These are phyloP conservation scores for Scaptomyza caliginosa DNA, from an alignment of 2,888 invertebrate genomes.

Conservation along the genomic window DNA sequence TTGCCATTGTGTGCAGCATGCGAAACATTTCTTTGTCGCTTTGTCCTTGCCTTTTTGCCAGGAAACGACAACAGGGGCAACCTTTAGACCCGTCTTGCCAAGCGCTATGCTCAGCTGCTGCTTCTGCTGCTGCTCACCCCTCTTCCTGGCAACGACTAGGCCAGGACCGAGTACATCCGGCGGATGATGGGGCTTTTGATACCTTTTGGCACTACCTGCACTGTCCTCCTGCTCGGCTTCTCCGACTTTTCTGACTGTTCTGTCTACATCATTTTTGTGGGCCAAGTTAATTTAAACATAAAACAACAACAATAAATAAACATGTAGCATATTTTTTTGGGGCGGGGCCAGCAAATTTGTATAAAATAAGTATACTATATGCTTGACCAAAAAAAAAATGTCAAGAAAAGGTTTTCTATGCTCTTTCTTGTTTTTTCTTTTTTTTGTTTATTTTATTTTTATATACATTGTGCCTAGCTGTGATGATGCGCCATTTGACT, in stretches of 20 bases:
- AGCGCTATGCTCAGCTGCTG: not conserved
- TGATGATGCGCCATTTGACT: conserved; percentile 74
- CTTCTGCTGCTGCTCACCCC: not conserved
- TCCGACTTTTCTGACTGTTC: conserved; percentile 2
- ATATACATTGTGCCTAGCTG: conserved; percentile 37
- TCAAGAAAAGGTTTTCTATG: conserved; percentile 15
- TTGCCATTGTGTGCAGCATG: conserved; percentile 74
- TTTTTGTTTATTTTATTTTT: not conserved
- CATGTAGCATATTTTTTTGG: conserved; percentile 43
- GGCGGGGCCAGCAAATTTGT: conserved; percentile 41
- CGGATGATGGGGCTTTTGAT: conserved; percentile 5
- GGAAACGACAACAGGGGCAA: conserved; percentile 37
- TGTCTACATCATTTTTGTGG: conserved; percentile 41
- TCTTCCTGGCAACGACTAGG: not conserved
- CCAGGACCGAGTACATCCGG: conserved; percentile 19
- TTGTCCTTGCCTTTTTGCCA: conserved; percentile 37
- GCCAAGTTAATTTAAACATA: conserved; percentile 69
- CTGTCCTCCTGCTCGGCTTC: conserved; percentile 43
- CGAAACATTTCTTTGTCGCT: conserved; percentile 70
- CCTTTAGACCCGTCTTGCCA: conserved; percentile 18
- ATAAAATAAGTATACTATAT: conserved; percentile 29
- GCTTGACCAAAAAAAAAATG: not conserved
- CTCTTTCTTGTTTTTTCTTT: conserved; percentile 1
- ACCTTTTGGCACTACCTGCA: conserved; percentile 56
- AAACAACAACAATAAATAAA: conserved; percentile 8